Evolutionary conservation across 2,113 vertebrate genomes (phyloP).

Genomic region (Polypterus senegalus): DNA sequence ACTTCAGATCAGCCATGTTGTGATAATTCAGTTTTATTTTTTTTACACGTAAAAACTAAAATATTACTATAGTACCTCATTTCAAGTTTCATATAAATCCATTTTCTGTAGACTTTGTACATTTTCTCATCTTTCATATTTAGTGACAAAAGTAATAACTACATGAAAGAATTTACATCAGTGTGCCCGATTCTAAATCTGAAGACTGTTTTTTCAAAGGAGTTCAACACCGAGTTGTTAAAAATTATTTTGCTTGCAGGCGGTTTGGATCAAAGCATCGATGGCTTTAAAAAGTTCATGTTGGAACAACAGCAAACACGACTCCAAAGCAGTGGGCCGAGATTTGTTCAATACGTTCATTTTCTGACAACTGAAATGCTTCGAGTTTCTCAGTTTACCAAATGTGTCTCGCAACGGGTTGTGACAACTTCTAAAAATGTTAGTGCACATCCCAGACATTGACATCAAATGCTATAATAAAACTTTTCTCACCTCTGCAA

Average conservation of each 20-base stretch:
- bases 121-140: constrained; percentile 27
- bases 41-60: accelerated
- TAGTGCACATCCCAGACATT: background rate
- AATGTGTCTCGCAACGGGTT: constrained; percentile 2
- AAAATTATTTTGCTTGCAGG: constrained; percentile 20
- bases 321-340: too few species aligned
- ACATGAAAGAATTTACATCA: constrained; percentile 34
- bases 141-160: constrained; percentile 36
- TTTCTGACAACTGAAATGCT: too few species aligned
- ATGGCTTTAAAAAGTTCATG: too few species aligned
- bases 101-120: constrained; percentile 23
- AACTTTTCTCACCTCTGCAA: too few species aligned
- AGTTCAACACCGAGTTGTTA: constrained; percentile 20
- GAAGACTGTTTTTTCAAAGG: constrained; percentile 20
- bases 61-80: background rate
- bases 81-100: constrained; percentile 5
- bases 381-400: too few species aligned
- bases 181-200: constrained; percentile 30
- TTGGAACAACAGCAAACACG: too few species aligned
- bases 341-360: too few species aligned
- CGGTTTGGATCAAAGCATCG: constrained; percentile 15
- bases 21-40: background rate
- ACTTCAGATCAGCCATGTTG: background rate
- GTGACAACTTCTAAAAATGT: background rate
- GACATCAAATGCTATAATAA: too few species aligned